phyloP scores from a whole-genome alignment of 35 echinoderm and acorn worm genomes.

The Heliocidaris erythrogramma region DNA sequence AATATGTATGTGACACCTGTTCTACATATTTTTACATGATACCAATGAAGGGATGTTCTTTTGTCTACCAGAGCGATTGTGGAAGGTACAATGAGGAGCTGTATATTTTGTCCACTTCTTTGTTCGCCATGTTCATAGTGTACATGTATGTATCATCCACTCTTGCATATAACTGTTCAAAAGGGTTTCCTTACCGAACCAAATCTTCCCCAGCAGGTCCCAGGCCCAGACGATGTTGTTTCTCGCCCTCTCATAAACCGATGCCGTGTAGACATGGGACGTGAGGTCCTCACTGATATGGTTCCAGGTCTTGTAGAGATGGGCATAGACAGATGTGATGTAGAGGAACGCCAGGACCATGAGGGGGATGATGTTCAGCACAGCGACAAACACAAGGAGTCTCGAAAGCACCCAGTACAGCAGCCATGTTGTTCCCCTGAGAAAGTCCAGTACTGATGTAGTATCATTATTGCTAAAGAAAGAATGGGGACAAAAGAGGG shows the following conservation, averaged over 20 bases:
- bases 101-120: too few species aligned
- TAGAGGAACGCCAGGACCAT: slow-evolving; percentile 29
- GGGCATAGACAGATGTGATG: background rate
- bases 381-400: background rate
- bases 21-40: too few species aligned
- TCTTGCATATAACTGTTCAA: too few species aligned
- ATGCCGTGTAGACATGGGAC: background rate
- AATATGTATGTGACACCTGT: too few species aligned
- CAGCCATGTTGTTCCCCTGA: background rate
- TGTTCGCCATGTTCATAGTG: too few species aligned
- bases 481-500: background rate
- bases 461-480: background rate
- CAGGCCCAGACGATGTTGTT: slow-evolving; percentile 17
- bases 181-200: slow-evolving; percentile 8
- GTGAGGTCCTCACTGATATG: slow-evolving; percentile 1
- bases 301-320: slow-evolving; percentile 35
- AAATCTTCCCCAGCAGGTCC: slow-evolving; percentile 25
- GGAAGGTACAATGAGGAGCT: too few species aligned
- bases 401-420: background rate
- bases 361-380: slow-evolving; percentile 38
- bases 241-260: slow-evolving; percentile 27
- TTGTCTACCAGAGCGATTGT: too few species aligned
- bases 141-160: too few species aligned
- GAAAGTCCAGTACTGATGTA: background rate
- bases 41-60: too few species aligned